Base-by-base conservation (phyloP, 2,113 vertebrate species). In the Bagarius yarrelli region DNA sequence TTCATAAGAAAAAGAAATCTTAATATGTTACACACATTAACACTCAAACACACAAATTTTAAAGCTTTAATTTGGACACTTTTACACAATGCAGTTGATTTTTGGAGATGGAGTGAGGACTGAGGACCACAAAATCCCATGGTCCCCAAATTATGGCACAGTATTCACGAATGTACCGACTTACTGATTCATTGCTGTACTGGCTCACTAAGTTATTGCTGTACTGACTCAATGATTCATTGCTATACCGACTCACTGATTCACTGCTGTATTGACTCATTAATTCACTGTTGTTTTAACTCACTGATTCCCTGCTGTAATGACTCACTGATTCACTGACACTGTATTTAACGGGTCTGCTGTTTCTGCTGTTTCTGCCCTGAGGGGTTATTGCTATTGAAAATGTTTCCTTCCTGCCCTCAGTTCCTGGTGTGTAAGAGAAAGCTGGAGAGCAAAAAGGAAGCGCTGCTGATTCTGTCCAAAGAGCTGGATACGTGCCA, bases 401-500 rank as follows among this genome's bases (percentile, higher is more conserved):
- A 85, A 71, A 40, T 73, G 52, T 70, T 75, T 83, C 19, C 66
- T 74, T 83, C 53, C 61, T 63, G 27, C 59, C 16, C 25, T 14
- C 64, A 86, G 85, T 86, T 86, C 72, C 80, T 86, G 83, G 92
- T 99, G 55, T 98, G 96, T 78, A 98, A 98, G 83, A 91, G 93
- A 84, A 99, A 99, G 88, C 89, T 99, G 0, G 98, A 99, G 87
- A 99, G 98, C 83, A 99, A 99, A 87, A 99, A 97, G 84, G 97
- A 99, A 79, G 98, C 98, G 2, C 86, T 99, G 59, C 91, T 99
- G 81, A 99, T 99, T 87, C 94, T 99, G 74, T 99, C 98, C 47
- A 98, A 99, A 88, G 97, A 99, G 87, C 92, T 99, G 90, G 98
- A 98, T 87, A 95, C 92, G 25, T 98, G 98, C 89, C 98, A 99